These are phyloP conservation scores for Bothrops jararaca DNA, from an alignment of 2,113 vertebrate species.

Conservation along the genomic window DNA sequence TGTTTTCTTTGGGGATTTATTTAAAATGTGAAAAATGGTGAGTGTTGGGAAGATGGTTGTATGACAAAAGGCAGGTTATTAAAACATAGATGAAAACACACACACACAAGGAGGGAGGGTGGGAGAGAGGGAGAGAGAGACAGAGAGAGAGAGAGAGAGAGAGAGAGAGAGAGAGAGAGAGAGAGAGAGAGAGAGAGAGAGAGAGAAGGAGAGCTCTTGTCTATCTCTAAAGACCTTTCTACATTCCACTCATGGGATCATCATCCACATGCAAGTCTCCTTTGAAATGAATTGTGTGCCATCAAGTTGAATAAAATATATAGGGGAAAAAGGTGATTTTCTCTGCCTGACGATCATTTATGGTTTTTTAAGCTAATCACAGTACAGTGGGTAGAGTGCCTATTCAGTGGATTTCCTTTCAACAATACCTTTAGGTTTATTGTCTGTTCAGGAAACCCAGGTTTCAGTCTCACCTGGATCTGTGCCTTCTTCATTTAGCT, in stretches of 20 bases:
- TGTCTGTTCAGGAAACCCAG: slow-evolving; percentile 33
- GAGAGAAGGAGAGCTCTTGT: not conserved
- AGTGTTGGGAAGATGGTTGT: not conserved
- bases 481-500: slow-evolving; percentile 14
- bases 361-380: not conserved
- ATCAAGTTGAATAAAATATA: not conserved
- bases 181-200: too few species aligned
- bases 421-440: slow-evolving; percentile 42
- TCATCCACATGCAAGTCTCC: not conserved
- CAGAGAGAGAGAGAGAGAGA: too few species aligned
- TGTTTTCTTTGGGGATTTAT: not conserved
- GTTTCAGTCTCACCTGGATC: slow-evolving; percentile 15
- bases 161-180: too few species aligned
- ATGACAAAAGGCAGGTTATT: not conserved
- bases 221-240: not conserved
- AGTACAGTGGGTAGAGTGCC: slow-evolving; percentile 14
- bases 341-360: not conserved
- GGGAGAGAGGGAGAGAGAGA: too few species aligned
- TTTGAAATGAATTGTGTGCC: not conserved
- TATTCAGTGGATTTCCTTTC: slow-evolving; percentile 56
- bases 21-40: not conserved
- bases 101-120: too few species aligned
- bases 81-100: not conserved
- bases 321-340: not conserved
- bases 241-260: not conserved